These are phyloP conservation scores for Tadarida brasiliensis DNA, from an alignment of 2,797 vertebrate species.

Conservation along the genomic window DNA sequence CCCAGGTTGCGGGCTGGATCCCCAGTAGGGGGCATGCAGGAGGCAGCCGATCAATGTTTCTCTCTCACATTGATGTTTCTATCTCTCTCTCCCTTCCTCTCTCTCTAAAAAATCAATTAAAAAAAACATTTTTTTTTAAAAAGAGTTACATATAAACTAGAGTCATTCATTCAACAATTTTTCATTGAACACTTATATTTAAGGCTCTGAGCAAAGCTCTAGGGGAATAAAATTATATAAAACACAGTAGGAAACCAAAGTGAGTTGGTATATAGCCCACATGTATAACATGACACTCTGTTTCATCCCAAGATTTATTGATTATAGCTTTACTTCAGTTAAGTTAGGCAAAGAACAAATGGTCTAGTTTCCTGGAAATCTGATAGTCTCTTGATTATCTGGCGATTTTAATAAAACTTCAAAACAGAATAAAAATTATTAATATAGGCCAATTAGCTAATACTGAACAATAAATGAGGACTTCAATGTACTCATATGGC, in stretches of 20 bases:
- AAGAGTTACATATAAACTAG: constrained; percentile 1
- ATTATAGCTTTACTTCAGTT: constrained; percentile 9
- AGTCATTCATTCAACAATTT: constrained; percentile 10
- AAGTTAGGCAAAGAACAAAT: constrained; percentile 26
- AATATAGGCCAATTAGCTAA: neutral
- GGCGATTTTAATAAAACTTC: constrained; percentile 5
- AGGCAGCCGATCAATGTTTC: too few species aligned
- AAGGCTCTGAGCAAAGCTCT: constrained; percentile 5
- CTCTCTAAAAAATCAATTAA: too few species aligned
- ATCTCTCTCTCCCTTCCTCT: too few species aligned
- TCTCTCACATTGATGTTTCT: too few species aligned
- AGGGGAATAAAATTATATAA: constrained; percentile 22
- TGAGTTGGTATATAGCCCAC: neutral
- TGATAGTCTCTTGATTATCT: constrained; percentile 4
- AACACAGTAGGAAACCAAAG: neutral
- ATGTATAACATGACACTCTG: neutral
- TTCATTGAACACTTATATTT: constrained; percentile 29
- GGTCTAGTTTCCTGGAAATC: neutral
- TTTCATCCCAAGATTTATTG: constrained; percentile 2
- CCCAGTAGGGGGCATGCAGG: too few species aligned
- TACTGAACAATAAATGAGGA: neutral
- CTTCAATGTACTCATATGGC: neutral
- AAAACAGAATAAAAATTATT: constrained; percentile 28
- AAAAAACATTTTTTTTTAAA: too few species aligned
- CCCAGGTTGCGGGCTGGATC: too few species aligned